Conservation (phyloP, 2,797 vertebrate genomes). For the Monodelphis domestica region DNA sequence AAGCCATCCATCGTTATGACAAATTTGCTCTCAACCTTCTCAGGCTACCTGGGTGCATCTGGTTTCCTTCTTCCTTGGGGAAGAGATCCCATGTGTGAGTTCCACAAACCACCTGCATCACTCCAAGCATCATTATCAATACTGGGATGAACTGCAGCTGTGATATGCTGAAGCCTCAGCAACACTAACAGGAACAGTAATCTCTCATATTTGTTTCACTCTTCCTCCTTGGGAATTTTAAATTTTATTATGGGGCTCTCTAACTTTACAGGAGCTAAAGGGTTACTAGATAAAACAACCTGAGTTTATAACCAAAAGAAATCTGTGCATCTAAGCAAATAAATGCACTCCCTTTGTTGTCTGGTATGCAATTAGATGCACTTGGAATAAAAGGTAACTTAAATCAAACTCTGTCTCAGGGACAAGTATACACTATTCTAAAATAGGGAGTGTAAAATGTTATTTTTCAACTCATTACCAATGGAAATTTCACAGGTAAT, state of each 20-base stretch:
- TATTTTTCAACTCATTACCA: conserved; percentile 74
- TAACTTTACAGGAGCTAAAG: conserved; percentile 77
- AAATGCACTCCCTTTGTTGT: conserved; percentile 82
- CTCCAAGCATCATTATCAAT: conserved; percentile 64
- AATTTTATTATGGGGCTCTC: conserved; percentile 63
- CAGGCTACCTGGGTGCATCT: conserved; percentile 76
- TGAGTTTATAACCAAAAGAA: conserved; percentile 76
- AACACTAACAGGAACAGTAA: conserved; percentile 36
- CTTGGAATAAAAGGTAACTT: conserved; percentile 81
- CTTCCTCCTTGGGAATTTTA: neutral
- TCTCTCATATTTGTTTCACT: neutral
- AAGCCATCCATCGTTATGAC: conserved; percentile 50
- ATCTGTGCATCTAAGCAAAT: conserved; percentile 82
- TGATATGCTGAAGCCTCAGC: conserved; percentile 71
- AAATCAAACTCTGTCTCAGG: conserved; percentile 56
- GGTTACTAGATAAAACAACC: conserved; percentile 79
- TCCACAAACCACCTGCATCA: conserved; percentile 76
- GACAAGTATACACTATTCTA: conserved; percentile 80
- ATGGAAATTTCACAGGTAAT: conserved; percentile 78
- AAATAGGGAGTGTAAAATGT: conserved; percentile 75
- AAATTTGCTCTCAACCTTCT: conserved; percentile 75
- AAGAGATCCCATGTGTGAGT: conserved; percentile 77
- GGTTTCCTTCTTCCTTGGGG: conserved; percentile 80
- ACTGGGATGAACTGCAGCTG: conserved; percentile 82
- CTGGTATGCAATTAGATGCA: conserved; percentile 79